Percentiles rank a stretch among this genome's conserved stretches.
These are phyloP conservation scores for Clanis bilineata DNA, from an alignment of 2,888 invertebrate species.

Conservation along the genomic window DNA sequence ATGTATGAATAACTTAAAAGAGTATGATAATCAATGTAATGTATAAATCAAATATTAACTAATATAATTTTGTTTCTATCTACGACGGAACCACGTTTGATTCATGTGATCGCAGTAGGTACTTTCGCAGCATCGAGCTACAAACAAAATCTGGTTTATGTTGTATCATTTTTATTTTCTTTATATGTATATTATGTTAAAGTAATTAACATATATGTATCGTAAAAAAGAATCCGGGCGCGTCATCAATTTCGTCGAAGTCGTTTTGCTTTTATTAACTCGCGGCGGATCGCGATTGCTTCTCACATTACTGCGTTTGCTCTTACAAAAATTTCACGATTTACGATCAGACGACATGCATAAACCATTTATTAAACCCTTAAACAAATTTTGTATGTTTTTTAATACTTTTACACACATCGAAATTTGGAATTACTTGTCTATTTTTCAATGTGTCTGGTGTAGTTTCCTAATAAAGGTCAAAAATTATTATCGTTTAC, in stretches of 20 bases:
- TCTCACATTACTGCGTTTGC: constrained; percentile 7
- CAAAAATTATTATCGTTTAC: too few species aligned
- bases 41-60: background rate
- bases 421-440: background rate
- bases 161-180: background rate
- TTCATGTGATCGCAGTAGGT: background rate
- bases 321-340: constrained; percentile 5
- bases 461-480: too few species aligned
- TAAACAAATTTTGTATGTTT: background rate
- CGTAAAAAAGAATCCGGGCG: constrained; percentile 10
- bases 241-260: constrained; percentile 10
- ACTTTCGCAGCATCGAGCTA: background rate
- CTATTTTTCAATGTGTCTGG: background rate
- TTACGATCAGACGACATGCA: background rate
- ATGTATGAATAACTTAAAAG: background rate
- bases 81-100: background rate
- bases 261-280: constrained; percentile 7
- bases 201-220: constrained; percentile 6
- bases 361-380: background rate
- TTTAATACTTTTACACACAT: too few species aligned
- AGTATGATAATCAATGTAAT: background rate
- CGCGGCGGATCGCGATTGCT: constrained; percentile 12
- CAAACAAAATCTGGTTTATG: background rate
- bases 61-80: background rate
- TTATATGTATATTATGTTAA: background rate